phyloP scores from a whole-genome alignment of 2,113 vertebrate genomes.

The Ptilorrhoa leucosticta region DNA sequence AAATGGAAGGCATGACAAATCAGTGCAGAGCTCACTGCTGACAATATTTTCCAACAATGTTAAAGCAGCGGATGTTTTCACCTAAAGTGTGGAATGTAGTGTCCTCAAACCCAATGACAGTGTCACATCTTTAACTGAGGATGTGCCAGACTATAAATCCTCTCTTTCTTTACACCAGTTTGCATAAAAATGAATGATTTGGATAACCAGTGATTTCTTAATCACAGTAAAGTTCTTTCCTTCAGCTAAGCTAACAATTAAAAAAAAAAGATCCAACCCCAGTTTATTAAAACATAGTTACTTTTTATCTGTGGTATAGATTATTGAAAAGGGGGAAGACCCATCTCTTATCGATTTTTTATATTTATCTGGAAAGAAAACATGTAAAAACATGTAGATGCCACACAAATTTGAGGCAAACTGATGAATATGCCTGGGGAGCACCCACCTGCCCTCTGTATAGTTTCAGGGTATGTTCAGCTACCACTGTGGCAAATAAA shows the following conservation, averaged over 20 bases:
- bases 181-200: not conserved
- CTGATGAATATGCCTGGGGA: not conserved
- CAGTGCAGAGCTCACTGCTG: not conserved
- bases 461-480: not conserved
- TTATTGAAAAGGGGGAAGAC: not conserved
- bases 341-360: not conserved
- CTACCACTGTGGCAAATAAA: not conserved
- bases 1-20: conserved; percentile 38
- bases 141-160: conserved; percentile 14
- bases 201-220: not conserved
- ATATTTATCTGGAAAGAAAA: not conserved
- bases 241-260: not conserved
- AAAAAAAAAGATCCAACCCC: not conserved
- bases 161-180: not conserved
- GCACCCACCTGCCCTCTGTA: not conserved
- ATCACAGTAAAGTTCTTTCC: not conserved
- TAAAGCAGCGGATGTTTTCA: conserved; percentile 64
- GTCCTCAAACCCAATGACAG: conserved; percentile 26
- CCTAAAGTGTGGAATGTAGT: conserved; percentile 25
- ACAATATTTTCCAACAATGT: conserved; percentile 22
- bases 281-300: not conserved
- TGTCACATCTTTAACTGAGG: not conserved
- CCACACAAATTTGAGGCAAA: not conserved
- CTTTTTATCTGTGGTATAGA: not conserved
- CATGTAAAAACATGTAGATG: not conserved